Base-by-base conservation (phyloP, 2,113 vertebrate species). In the Anguilla japonica region DNA sequence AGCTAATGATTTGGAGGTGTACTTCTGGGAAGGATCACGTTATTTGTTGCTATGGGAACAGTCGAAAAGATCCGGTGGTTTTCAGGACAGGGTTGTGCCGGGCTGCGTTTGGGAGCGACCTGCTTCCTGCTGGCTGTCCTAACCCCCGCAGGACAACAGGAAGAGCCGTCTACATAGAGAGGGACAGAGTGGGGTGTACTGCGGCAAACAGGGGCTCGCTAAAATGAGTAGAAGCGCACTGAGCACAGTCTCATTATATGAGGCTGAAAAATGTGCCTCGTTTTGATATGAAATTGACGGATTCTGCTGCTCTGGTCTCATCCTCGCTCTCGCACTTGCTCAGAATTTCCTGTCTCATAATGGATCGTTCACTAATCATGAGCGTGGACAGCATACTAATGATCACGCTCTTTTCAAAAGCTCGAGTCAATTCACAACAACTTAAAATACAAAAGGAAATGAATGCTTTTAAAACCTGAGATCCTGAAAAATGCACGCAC, bases 391-490 rank as follows among this genome's bases (percentile, higher is more conserved):
- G 50, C 50, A 53, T 80, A 29, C 79, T 40, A 40, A 67, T 67
- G 20, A 67, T 20, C 29, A 15, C 34, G 3, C 79, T 80, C 79
- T 67, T 67, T 67, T 26, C 18, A 22, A 67, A 67, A 53, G 50
- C 50, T 53, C 7, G 50, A 53, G 50, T 53, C 50, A 53, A 53
- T 53, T 53, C 50, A 82, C 90, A 88, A 84, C 83, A 85, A 91
- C 92, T 93, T 93, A 92, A 91, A 91, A 88, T 87, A 85, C 86
- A 46, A 93, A 93, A 93, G 92, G 91, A 93, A 93, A 95, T 91
- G 90, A 93, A 91, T 91, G 93, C 92, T 95, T 93, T 95, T 94
- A 95, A 94, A 93, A 94, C 93, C 94, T 94, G 94, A 94, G 95
- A 95, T 95, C 93, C 93, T 93, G 91, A 92, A 92, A 91, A 93